Base-by-base conservation (phyloP, 2,113 vertebrate species). In the Nothobranchius kuhntae region DNA sequence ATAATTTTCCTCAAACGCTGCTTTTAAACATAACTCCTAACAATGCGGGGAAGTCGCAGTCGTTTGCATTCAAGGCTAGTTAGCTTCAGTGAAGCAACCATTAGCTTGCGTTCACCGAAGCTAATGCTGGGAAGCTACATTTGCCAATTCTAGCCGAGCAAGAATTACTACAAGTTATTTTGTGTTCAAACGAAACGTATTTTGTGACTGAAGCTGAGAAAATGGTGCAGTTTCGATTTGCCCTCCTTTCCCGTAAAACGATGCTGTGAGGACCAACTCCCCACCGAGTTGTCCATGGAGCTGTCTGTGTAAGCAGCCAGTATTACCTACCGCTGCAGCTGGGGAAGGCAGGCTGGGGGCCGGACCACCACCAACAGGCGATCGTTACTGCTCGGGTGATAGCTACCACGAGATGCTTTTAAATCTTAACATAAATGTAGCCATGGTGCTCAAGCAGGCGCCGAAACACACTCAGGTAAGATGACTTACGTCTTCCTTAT, bases 311-410 rank as follows among this genome's bases (percentile, higher is more conserved):
- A 66, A 67, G 65, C 53, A 80, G 73, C 51, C 55, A 48, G 53
- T 67, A 24, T 51, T 52, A 84, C 86, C 21, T 86, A 82, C 76
- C 65, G 75, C 65, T 67, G 53, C 80, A 46, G 56, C 52, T 71
- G 38, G 11, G 70, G 48, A 77, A 76, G 51, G 63, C 70, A 62
- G 84, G 75, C 78, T 75, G 66, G 30, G 67, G 48, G 8, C 17
- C 38, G 66, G 67, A 21, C 45, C 71, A 48, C 61, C 70, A 61
- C 40, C 45, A 9, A 58, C 68, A 61, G 71, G 46, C 63, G 65
- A 54, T 65, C 56, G 48, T 52, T 3, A 46, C 38, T 65, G 57
- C 65, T 78, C 30, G 68, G 57, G 26, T 56, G 42, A 71, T 62
- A 45, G 60, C 12, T 4, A 40, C 54, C 66, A 62, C 15, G 14